Percentiles rank a stretch among this genome's conserved stretches.
phyloP scores from a whole-genome alignment of 1,140 invertebrate species.

The Drosophila arawakana region DNA sequence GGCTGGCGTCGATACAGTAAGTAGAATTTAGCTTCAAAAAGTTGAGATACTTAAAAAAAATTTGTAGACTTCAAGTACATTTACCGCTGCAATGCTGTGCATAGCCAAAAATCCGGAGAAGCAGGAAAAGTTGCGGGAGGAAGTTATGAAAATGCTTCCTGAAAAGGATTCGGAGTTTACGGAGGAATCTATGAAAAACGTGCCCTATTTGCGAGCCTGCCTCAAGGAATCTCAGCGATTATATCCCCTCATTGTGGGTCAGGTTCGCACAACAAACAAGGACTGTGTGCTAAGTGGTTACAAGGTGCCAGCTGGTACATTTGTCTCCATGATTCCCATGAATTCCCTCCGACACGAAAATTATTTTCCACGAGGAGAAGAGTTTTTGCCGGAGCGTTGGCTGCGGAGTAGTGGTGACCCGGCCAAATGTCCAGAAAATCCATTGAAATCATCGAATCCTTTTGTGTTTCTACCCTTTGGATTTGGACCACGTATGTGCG shows the following conservation, averaged over 20 bases:
- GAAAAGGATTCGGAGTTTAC: constrained; percentile 85
- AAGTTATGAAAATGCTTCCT: constrained; percentile 86
- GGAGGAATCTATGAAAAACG: constrained; percentile 85
- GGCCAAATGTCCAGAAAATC: constrained; percentile 51
- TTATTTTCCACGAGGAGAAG: constrained; percentile 85
- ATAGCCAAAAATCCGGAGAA: constrained; percentile 89
- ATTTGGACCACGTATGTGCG: constrained; percentile 86
- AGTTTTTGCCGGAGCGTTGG: constrained; percentile 88
- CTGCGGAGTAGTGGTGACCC: constrained; percentile 58
- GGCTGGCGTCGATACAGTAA: constrained; percentile 78
- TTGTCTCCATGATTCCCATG: constrained; percentile 85
- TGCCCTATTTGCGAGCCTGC: constrained; percentile 88
- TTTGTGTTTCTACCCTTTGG: constrained; percentile 88
- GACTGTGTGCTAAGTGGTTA: constrained; percentile 87
- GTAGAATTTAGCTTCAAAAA: background rate
- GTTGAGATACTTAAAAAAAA: background rate
- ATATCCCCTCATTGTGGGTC: constrained; percentile 85
- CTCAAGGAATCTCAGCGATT: constrained; percentile 88
- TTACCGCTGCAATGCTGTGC: constrained; percentile 41
- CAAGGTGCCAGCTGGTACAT: constrained; percentile 87
- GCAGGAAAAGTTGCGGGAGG: constrained; percentile 88
- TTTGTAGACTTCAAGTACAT: constrained; percentile 57
- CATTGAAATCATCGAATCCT: constrained; percentile 85
- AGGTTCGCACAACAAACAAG: constrained; percentile 84
- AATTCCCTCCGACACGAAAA: constrained; percentile 82